phyloP scores from a whole-genome alignment of 2,797 vertebrate species.

The Taeniopygia guttata region DNA sequence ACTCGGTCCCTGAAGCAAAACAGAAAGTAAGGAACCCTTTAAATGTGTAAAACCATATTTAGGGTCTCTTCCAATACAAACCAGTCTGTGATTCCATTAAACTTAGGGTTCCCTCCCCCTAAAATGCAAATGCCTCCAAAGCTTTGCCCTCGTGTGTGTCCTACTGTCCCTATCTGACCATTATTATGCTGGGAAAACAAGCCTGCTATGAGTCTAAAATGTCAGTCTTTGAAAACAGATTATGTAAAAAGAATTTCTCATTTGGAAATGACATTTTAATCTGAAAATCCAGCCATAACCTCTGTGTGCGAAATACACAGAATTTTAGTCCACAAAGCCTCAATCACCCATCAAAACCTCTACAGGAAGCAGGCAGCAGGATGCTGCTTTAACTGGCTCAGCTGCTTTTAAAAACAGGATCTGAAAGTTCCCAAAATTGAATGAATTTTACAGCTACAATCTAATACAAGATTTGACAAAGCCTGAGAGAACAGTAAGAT shows the following conservation, averaged over 20 bases:
- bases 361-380: not conserved
- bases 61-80: not conserved
- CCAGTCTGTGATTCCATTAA: not conserved
- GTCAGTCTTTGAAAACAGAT: not conserved
- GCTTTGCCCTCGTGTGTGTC: not conserved
- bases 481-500: not conserved
- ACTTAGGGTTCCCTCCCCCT: not conserved
- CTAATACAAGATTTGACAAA: not conserved
- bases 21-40: not conserved
- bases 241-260: not conserved
- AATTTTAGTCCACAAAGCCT: not conserved
- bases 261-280: slow-evolving; percentile 9
- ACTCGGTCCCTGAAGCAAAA: slow-evolving; percentile 80
- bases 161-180: not conserved
- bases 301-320: not conserved
- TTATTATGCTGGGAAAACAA: not conserved
- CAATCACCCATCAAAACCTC: not conserved
- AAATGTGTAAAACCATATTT: not conserved
- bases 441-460: not conserved
- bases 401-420: not conserved
- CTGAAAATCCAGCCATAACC: not conserved
- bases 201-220: not conserved
- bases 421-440: not conserved
- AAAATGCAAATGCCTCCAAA: not conserved
- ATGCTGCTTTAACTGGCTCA: not conserved